Base-by-base conservation (phyloP, 1,140 invertebrate species). In the Micrasema longulum region DNA sequence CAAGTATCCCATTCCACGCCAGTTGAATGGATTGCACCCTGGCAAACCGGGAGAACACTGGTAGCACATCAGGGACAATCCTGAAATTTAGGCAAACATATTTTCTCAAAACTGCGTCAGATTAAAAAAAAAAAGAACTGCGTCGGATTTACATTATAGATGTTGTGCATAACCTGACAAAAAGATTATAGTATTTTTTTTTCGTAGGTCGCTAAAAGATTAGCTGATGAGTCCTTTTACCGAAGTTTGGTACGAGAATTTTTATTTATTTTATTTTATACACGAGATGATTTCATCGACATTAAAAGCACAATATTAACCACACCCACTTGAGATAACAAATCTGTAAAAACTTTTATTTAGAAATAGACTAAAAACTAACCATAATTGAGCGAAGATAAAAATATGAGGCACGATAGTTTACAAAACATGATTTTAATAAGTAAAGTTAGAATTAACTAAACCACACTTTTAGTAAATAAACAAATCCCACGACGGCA, bases 1-100 rank as follows among this genome's bases (percentile, higher is more conserved):
- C 12, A 88, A 77, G 62, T 85, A 88, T 0, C 87, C 87, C 35
- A 88, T 81, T 48, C 89, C 88, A 6, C 90, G 80, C 94, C 94
- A 97, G 80, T 96, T 95, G 74, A 97, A 93, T 11, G 90, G 89
- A 12, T 89, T 91, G 85, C 95, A 97, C 4, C 95, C 95, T 14
- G 95, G 95, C 65, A 94, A 92, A 16, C 93, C 95, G 35, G 94
- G 92, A 14, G 94, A 93, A 82, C 95, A 97, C 80, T 91, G 89
- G 79, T 97, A 97, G 80, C 95, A 97, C 87, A 92, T 93, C 74
- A 94, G 82, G 23, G 88, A 85, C 52, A 83, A 79, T 76, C 84
- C 89, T 88, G 64, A 23, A 63, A 55, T 38, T n/a, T 52, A 66
- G 35, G 14, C 18, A 20, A 18, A 4, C 0, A 48, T 9, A 16